Percentiles rank a stretch among this genome's conserved stretches.
phyloP scores from a whole-genome alignment of 2,113 vertebrate species.

The Sakesphorus luctuosus region DNA sequence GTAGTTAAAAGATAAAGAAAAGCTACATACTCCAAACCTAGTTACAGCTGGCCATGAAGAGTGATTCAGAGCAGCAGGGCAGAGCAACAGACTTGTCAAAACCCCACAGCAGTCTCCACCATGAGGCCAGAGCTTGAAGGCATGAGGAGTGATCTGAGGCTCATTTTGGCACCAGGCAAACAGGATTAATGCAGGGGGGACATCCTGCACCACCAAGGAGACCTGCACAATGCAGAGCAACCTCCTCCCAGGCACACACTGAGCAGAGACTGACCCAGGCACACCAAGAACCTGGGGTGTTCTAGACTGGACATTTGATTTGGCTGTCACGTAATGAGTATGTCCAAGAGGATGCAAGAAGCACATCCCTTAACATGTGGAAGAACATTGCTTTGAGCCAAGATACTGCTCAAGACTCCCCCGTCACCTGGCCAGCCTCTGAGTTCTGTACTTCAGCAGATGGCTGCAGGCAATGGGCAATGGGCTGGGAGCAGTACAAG shows the following conservation, averaged over 20 bases:
- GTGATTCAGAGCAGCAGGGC: neutral
- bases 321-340: neutral
- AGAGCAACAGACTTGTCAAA: neutral
- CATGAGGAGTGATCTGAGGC: neutral
- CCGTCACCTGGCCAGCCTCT: rapidly evolving
- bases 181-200: rapidly evolving
- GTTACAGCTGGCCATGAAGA: neutral
- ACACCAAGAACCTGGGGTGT: neutral
- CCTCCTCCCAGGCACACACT: neutral
- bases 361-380: rapidly evolving
- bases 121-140: rapidly evolving
- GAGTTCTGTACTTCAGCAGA: neutral
- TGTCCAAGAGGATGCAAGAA: neutral
- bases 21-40: neutral
- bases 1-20: neutral
- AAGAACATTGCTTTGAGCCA: neutral
- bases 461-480: neutral
- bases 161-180: neutral
- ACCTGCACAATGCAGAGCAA: rapidly evolving
- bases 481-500: neutral
- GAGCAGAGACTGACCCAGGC: neutral
- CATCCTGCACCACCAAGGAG: neutral
- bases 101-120: neutral
- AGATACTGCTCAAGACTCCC: rapidly evolving
- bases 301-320: neutral